Conservation (phyloP, 2,797 vertebrate species). For the Triplophysa yarkandensis region DNA sequence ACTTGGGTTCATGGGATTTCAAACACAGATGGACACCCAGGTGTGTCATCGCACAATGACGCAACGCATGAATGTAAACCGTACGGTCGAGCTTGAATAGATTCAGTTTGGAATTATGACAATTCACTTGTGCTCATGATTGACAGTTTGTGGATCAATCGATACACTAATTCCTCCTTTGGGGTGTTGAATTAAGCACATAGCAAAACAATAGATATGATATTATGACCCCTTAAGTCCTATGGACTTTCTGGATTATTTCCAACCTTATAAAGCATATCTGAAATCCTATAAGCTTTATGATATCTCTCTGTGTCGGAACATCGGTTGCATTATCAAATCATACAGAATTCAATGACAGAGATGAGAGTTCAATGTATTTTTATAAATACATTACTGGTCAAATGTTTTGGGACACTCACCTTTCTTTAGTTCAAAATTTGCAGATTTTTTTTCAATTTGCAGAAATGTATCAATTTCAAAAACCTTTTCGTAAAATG, state of each 20-base stretch:
- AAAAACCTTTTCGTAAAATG: too few species aligned
- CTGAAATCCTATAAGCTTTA: neutral
- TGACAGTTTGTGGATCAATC: neutral
- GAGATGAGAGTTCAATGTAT: too few species aligned
- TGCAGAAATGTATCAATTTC: too few species aligned
- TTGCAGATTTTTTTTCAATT: too few species aligned
- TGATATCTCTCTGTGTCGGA: neutral
- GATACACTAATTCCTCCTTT: slow-evolving; percentile 1
- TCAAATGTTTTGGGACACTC: too few species aligned
- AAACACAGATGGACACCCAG: slow-evolving; percentile 22
- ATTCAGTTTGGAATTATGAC: neutral
- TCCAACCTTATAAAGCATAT: neutral
- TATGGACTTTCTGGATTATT: neutral
- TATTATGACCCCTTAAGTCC: neutral
- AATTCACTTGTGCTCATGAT: neutral
- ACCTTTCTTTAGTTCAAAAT: too few species aligned
- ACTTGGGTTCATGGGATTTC: slow-evolving; percentile 20
- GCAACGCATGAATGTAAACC: slow-evolving; percentile 54
- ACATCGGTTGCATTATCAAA: neutral
- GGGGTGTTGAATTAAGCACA: neutral
- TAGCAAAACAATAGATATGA: neutral
- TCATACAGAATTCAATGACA: neutral
- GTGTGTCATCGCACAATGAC: slow-evolving; percentile 53
- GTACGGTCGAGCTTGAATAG: slow-evolving; percentile 48
- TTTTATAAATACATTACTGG: too few species aligned